A percentile compares a stretch with the other conserved stretches of the same genome.
These are phyloP conservation scores for Frankliniella intonsa DNA, from an alignment of 2,888 invertebrate genomes.

Conservation along the genomic window DNA sequence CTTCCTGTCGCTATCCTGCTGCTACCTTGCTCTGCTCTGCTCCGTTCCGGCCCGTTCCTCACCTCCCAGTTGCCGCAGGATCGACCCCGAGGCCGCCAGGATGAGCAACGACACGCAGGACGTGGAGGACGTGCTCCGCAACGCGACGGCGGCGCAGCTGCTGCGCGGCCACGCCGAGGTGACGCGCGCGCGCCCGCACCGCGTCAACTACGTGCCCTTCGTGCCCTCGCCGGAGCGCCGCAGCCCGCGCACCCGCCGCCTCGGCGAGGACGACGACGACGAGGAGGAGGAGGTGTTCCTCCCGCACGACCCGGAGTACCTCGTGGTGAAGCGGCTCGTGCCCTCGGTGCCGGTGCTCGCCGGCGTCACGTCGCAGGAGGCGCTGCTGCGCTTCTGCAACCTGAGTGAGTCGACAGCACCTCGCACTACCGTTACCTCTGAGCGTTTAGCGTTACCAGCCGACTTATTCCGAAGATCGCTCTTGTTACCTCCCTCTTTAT, in stretches of 20 bases:
- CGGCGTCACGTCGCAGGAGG: slow-evolving; percentile 7
- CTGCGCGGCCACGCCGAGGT: not conserved
- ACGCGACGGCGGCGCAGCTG: not conserved
- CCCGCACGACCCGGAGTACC: slow-evolving; percentile 7
- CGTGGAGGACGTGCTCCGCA: slow-evolving; percentile 7
- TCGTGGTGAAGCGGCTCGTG: not conserved
- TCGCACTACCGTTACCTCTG: no score
- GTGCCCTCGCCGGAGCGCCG: slow-evolving; percentile 1
- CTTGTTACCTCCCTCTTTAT: no score
- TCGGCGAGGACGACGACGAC: not conserved
- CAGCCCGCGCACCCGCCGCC: not conserved
- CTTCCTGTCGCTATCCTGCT: no score
- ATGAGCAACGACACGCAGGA: not conserved
- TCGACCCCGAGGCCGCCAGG: not conserved
- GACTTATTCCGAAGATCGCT: no score
- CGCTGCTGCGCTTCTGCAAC: slow-evolving; percentile 20
- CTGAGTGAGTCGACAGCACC: not conserved
- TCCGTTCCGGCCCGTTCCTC: no score
- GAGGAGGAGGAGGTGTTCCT: slow-evolving; percentile 5
- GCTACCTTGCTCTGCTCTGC: no score
- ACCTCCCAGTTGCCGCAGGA: no score
- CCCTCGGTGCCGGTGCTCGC: not conserved
- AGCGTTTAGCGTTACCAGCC: no score
- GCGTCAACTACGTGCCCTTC: slow-evolving; percentile 17
- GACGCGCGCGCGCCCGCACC: not conserved